Evolutionary conservation across 2,113 vertebrate genomes (phyloP).

Genomic region (Stegostoma tigrinum): DNA sequence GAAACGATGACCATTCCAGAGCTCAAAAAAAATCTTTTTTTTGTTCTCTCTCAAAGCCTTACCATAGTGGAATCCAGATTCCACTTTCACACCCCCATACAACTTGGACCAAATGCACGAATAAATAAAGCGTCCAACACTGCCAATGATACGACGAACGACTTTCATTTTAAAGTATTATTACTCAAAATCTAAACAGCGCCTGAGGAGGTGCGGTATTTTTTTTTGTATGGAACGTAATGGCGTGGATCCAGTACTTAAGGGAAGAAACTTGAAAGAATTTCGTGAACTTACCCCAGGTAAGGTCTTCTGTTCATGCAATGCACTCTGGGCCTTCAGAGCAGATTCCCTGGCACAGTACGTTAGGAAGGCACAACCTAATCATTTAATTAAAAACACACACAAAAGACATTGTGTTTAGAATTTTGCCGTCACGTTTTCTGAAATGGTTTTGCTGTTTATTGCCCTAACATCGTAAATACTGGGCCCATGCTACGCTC

Average conservation of each 20-base stretch:
- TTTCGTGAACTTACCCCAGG: constrained; percentile 62
- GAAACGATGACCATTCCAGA: not conserved
- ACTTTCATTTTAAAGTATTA: constrained; percentile 8
- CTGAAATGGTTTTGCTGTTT: constrained; percentile 31
- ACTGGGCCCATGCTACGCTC: not conserved
- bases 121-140: not conserved
- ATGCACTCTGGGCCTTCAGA: constrained; percentile 70
- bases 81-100: not conserved
- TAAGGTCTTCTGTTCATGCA: constrained; percentile 73
- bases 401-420: constrained; percentile 34
- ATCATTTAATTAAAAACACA: constrained; percentile 52
- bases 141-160: not conserved
- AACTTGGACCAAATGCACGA: not conserved
- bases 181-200: not conserved
- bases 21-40: not conserved
- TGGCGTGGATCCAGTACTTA: not conserved
- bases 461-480: not conserved
- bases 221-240: not conserved
- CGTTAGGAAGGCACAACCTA: constrained; percentile 70
- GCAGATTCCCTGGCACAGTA: constrained; percentile 75
- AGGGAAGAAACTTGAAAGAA: constrained; percentile 12
- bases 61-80: not conserved
- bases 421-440: constrained; percentile 42
- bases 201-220: not conserved
- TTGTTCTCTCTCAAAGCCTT: not conserved